Evolutionary conservation across 2,888 invertebrate species (phyloP).

Genomic region (Phorcus lineatus): DNA sequence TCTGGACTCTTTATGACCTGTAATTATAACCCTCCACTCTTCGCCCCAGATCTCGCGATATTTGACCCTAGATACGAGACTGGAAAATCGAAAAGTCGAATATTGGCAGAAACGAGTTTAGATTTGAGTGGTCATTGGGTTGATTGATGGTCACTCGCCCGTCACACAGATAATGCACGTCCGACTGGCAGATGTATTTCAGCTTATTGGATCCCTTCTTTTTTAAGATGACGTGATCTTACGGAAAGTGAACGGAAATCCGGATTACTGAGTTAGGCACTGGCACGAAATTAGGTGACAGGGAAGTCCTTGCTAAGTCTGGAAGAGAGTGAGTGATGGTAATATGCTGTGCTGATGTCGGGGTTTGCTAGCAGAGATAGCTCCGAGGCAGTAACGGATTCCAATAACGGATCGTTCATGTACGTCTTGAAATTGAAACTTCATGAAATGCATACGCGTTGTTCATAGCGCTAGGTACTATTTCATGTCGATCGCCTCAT

Average conservation of each 20-base stretch:
- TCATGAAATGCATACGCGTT: no score
- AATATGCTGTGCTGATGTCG: background rate
- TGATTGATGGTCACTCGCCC: conserved; percentile 12
- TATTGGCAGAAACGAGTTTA: background rate
- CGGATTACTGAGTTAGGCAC: background rate
- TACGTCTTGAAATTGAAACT: no score
- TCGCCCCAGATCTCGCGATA: conserved; percentile 14
- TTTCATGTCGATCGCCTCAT: no score
- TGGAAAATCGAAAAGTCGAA: conserved; percentile 21
- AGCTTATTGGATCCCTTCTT: background rate
- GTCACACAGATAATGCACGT: conserved; percentile 8
- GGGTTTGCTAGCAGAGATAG: background rate
- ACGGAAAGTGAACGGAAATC: background rate
- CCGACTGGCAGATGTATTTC: conserved; percentile 1
- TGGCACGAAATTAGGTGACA: conserved; percentile 16
- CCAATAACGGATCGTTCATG: no score
- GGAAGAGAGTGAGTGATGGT: background rate
- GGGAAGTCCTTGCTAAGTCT: background rate
- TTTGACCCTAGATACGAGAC: conserved; percentile 16
- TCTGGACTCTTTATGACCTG: background rate
- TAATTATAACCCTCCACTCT: conserved; percentile 11
- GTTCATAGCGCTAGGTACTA: no score
- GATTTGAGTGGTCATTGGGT: conserved; percentile 7
- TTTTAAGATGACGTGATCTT: background rate
- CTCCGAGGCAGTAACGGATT: no score